phyloP scores from a whole-genome alignment of 2,888 invertebrate genomes.

The Acleris cristana region DNA sequence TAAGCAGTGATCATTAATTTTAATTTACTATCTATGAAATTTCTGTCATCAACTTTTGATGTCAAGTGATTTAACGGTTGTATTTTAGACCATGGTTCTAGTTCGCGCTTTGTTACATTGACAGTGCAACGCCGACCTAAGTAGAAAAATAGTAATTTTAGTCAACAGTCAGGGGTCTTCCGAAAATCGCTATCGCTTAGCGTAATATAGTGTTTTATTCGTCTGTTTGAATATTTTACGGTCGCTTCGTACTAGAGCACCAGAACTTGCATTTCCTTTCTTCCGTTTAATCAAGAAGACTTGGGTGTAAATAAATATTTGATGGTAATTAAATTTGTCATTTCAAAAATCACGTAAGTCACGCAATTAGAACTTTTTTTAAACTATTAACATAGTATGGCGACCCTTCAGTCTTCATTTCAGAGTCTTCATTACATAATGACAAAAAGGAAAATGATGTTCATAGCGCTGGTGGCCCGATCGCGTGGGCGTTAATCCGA shows the following conservation, averaged over 20 bases:
- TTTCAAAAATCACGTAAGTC: no score
- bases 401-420: no score
- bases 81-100: not conserved
- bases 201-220: not conserved
- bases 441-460: no score
- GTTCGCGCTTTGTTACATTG: not conserved
- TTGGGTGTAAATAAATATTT: no score
- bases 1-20: constrained; percentile 50
- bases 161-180: not conserved
- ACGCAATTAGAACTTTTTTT: no score
- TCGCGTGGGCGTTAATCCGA: no score
- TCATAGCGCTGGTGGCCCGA: no score
- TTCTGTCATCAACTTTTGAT: not conserved
- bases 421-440: no score
- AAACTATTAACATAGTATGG: no score
- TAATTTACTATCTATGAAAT: not conserved
- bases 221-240: not conserved
- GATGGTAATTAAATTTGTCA: no score
- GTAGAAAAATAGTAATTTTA: not conserved
- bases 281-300: no score
- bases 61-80: not conserved
- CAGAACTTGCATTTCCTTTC: not conserved
- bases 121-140: not conserved
- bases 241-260: not conserved
- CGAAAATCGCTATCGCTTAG: not conserved